A percentile compares a stretch with the other conserved stretches of the same genome.
phyloP scores from a whole-genome alignment of 2,113 vertebrate genomes.

The Panthera uncia region DNA sequence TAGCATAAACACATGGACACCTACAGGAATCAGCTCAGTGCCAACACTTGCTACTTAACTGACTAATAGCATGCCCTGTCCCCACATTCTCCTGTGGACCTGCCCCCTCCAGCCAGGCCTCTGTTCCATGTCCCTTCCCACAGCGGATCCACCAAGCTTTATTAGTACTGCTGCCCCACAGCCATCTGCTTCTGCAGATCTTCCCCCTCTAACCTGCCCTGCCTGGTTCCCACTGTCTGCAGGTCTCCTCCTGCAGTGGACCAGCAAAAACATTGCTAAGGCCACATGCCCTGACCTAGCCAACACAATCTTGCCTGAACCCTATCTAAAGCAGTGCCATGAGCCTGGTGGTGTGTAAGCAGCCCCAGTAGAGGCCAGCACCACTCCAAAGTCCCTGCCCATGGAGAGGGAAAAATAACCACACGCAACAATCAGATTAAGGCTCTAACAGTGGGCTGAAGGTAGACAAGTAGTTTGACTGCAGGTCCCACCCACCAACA shows the following conservation, averaged over 20 bases:
- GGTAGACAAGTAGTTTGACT: neutral
- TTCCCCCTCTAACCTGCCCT: neutral
- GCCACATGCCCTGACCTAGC: neutral
- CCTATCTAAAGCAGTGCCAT: neutral
- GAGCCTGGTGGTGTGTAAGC: neutral
- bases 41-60: neutral
- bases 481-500: neutral
- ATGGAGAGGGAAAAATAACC: neutral
- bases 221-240: neutral
- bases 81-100: neutral
- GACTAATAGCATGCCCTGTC: neutral
- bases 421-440: neutral
- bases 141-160: neutral
- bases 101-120: neutral
- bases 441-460: neutral
- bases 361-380: neutral
- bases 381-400: neutral
- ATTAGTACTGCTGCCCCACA: neutral
- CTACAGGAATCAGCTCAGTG: neutral
- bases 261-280: neutral
- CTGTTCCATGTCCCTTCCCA: neutral
- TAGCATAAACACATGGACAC: neutral
- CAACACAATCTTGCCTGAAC: neutral
- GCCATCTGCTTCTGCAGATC: neutral
- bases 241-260: neutral